Evolutionary conservation across 2,113 vertebrate species (phyloP), one percentile per base, ranked within the genome.

Genomic region (Orthonyx spaldingii): DNA sequence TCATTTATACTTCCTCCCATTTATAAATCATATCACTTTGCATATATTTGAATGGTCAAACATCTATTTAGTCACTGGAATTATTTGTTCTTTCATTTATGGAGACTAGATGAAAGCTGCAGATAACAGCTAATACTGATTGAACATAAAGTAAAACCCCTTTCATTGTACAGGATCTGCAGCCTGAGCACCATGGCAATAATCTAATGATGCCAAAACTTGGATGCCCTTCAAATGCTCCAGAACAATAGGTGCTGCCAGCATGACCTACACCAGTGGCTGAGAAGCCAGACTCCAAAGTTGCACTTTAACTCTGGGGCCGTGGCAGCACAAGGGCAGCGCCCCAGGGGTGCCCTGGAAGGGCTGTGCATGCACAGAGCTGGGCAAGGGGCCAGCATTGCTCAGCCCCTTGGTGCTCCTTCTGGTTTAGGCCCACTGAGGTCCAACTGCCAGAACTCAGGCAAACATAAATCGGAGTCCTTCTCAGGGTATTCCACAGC

Each of bases 201-300:
- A 97, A 97, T 97, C 96, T 96, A 97, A 96, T 78, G 94, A 98
- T 96, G 96, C 92, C 96, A 94, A 97, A 95, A 89, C 93, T 94
- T 97, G 96, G 90, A 96, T 74, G 90, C 66, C 80, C 89, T 94
- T 97, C 97, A 94, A 85, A 60, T 95, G 87, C 66, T 81, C 63
- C 77, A 56, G 95, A 96, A 97, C 96, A 98, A 97, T 95, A 82
- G 92, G 61, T 63, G 84, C 92, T 96, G 87, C 93, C 93, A 93
- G 55, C 49, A 39, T 65, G 89, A 93, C 72, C 79, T 90, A 37
- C 87, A 93, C 53, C 59, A 35, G 75, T 10, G 39, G 72, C 79
- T 26, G 72, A 30, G 92, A 70, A 94, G 78, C 47, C 33, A 3
- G 79, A 50, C 41, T 53, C 77, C 18, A 7, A 28, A 46, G 72